These are phyloP conservation scores for Schizothorax lantsangensis DNA, from an alignment of 2,797 vertebrate species.

Conservation along the genomic window DNA sequence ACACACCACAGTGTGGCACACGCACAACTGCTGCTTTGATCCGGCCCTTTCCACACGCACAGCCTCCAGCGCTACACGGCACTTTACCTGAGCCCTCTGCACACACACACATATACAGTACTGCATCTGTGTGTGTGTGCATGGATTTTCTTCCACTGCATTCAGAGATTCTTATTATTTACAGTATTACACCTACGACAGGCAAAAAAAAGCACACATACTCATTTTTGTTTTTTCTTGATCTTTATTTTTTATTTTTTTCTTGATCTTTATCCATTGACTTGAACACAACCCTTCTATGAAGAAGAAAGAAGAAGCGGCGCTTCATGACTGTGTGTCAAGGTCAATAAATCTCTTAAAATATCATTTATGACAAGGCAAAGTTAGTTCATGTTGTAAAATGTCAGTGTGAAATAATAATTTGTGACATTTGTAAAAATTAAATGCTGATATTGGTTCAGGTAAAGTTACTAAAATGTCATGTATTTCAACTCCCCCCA, in stretches of 20 bases:
- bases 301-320: background rate
- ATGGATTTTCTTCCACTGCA: background rate
- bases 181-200: background rate
- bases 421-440: background rate
- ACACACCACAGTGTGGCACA: constrained; percentile 24
- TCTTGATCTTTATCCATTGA: background rate
- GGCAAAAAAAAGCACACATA: background rate
- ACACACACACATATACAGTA: no score
- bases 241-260: background rate
- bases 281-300: background rate
- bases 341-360: background rate
- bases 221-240: background rate
- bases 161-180: background rate
- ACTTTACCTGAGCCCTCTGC: constrained; percentile 7
- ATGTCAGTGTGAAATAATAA: background rate
- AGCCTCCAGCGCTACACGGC: constrained; percentile 7
- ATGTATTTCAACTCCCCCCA: background rate
- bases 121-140: background rate
- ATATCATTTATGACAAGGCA: background rate
- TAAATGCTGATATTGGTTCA: background rate
- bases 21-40: constrained; percentile 40
- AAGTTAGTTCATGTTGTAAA: background rate
- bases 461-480: background rate
- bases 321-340: background rate
- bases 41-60: constrained; percentile 17